Evolutionary conservation across 1,140 invertebrate genomes (phyloP).

Genomic region (Drosophila yakuba): DNA sequence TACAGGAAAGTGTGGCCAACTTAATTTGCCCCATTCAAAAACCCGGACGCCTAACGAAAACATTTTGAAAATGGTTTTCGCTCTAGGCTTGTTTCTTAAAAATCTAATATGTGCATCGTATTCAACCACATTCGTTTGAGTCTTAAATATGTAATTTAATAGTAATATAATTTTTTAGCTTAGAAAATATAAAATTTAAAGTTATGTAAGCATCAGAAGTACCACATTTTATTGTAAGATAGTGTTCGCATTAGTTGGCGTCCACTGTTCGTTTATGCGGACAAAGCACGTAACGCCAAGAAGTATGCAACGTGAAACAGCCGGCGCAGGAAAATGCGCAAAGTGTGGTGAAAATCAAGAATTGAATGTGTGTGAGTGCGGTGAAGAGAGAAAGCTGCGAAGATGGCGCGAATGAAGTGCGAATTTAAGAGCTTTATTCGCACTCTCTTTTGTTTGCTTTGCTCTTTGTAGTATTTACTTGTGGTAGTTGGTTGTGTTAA

Average conservation of each 20-base stretch:
- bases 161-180: no score
- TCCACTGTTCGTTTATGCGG: conserved; percentile 45
- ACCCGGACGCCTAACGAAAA: no score
- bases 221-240: no score
- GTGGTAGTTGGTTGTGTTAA: conserved; percentile 64
- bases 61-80: no score
- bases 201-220: no score
- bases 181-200: no score
- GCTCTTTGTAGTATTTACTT: conserved; percentile 56
- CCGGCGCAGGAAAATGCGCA: conserved; percentile 56
- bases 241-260: not conserved
- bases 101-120: no score
- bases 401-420: conserved; percentile 1
- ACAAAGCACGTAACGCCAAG: conserved; percentile 69
- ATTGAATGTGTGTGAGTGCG: not conserved
- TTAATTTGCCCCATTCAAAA: no score
- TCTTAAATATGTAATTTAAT: no score
- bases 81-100: no score
- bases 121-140: no score
- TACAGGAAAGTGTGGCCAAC: no score
- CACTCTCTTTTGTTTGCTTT: conserved; percentile 26
- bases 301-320: conserved; percentile 59
- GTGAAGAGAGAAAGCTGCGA: conserved; percentile 7
- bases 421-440: conserved; percentile 13
- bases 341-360: conserved; percentile 69